Evolutionary conservation across 1,140 invertebrate species (phyloP).

Genomic region (Tenebrio molitor): DNA sequence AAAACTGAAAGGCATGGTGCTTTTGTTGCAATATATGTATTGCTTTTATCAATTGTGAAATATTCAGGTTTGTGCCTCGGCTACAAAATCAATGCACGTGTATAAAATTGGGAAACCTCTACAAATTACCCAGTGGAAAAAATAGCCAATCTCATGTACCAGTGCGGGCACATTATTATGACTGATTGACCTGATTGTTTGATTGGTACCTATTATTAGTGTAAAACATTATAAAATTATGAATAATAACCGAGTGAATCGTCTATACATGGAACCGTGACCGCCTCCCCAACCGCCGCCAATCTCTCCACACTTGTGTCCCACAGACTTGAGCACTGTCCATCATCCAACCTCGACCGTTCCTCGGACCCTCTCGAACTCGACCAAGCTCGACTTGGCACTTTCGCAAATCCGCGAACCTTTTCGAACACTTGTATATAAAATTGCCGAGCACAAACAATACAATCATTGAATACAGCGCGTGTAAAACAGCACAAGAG

Average conservation of each 20-base stretch:
- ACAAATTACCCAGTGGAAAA: too few species aligned
- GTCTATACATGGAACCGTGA: too few species aligned
- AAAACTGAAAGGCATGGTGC: too few species aligned
- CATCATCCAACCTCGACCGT: too few species aligned
- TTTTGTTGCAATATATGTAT: too few species aligned
- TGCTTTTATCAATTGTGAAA: too few species aligned
- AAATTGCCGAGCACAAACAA: constrained; percentile 32
- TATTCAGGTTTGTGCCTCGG: too few species aligned
- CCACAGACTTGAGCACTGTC: too few species aligned
- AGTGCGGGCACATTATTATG: not conserved
- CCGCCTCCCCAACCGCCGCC: too few species aligned
- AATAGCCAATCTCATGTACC: not conserved
- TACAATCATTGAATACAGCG: constrained; percentile 35
- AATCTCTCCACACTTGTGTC: too few species aligned
- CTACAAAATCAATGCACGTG: too few species aligned
- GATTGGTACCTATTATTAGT: constrained; percentile 4
- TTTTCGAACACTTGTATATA: constrained; percentile 11
- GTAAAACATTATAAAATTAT: constrained; percentile 29
- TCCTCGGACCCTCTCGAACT: not conserved
- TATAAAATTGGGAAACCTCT: too few species aligned
- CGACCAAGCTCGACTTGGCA: not conserved
- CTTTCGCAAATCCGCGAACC: not conserved
- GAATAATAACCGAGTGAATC: not conserved
- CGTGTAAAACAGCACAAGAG: constrained; percentile 31
- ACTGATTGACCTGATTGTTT: constrained; percentile 17